Percentiles rank a stretch among this genome's conserved stretches.
Evolutionary conservation across 2,888 invertebrate species (phyloP).

Genomic region (Meta bourneti): DNA sequence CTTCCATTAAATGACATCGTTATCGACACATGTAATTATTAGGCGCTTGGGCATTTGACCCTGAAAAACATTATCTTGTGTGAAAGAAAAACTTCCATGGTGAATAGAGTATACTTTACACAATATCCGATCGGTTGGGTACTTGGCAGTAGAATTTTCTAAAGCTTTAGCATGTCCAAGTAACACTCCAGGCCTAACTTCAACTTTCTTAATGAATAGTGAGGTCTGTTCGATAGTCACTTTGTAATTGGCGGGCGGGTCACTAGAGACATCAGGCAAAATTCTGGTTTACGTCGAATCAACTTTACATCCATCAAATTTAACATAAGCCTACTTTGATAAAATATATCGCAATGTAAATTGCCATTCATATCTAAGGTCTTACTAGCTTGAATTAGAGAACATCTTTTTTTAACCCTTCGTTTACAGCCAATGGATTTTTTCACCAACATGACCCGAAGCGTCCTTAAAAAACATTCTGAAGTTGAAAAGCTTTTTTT

Average conservation of each 20-base stretch:
- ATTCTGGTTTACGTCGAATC: slow-evolving; percentile 23
- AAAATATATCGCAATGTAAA: slow-evolving; percentile 40
- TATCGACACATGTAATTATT: too few relatives aligned
- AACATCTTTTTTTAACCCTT: too few relatives aligned
- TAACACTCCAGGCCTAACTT: slow-evolving; percentile 23
- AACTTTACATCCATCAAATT: slow-evolving; percentile 53
- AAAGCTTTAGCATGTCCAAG: slow-evolving; percentile 21
- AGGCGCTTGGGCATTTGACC: too few relatives aligned
- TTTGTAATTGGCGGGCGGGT: slow-evolving; percentile 20
- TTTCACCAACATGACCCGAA: too few relatives aligned
- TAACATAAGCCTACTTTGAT: slow-evolving; percentile 22
- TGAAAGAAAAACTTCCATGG: slow-evolving; percentile 30
- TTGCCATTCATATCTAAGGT: too few relatives aligned
- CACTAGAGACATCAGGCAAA: slow-evolving; percentile 32
- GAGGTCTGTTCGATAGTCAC: slow-evolving; percentile 12
- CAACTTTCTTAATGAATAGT: slow-evolving; percentile 38
- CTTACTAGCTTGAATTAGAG: too few relatives aligned
- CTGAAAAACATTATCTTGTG: slow-evolving; percentile 42
- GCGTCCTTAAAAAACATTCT: too few relatives aligned
- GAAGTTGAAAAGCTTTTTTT: too few relatives aligned
- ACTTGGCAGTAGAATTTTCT: not conserved
- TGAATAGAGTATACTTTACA: slow-evolving; percentile 45
- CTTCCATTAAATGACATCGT: too few relatives aligned
- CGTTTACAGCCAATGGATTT: too few relatives aligned
- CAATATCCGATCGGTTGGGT: not conserved